Base-by-base conservation (phyloP, 2,113 vertebrate genomes). In the Sigmodon hispidus region DNA sequence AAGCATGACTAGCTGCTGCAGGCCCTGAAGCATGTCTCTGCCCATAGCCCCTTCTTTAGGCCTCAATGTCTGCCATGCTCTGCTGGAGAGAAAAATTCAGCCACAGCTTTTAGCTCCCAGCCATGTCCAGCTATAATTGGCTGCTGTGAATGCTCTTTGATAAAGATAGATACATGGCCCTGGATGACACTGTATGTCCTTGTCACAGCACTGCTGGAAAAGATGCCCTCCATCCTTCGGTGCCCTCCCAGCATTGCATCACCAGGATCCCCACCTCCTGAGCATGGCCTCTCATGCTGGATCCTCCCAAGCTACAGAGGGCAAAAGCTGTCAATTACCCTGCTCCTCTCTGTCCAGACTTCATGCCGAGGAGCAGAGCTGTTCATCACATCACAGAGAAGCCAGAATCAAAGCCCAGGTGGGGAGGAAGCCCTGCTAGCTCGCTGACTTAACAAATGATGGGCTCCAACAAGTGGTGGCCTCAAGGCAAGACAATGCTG, bases 351-450 rank as follows among this genome's bases (percentile, higher is more conserved):
- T 45, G 40, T 31, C 48, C 9, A 12, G 40, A 40, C 26, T 75
- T 40, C 52, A 6, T 0, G 1, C 36, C 1, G 45, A 34, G 52
- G 52, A 57, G 26, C 50, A 50, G 21, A n/a, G 31, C 43, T 50
- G 24, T 85, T 80, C 9, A 69, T 80, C 90, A 4, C 40, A 4
- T 36, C 57, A 75, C 67, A 59, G 40, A 40, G 45, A n/a, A 43
- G 45, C 5, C 0, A 2, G 79, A 86, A 24, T 48, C 43, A 24
- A 52, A 31, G 91, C 63, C 13, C 17, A 24, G 5, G 5, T 13
- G 29, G 40, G 34, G 2, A 4, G 0, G 0, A 4, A 8, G 26
- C 26, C 15, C 31, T 0, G 24, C n/a, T n/a, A 0, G 0, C 91
- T 36, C 79, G 70, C 80, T 29, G 34, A 19, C 61, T 11, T 50